These are phyloP conservation scores for Heliconius ismenius DNA, from an alignment of 2,888 invertebrate genomes.

Conservation along the genomic window DNA sequence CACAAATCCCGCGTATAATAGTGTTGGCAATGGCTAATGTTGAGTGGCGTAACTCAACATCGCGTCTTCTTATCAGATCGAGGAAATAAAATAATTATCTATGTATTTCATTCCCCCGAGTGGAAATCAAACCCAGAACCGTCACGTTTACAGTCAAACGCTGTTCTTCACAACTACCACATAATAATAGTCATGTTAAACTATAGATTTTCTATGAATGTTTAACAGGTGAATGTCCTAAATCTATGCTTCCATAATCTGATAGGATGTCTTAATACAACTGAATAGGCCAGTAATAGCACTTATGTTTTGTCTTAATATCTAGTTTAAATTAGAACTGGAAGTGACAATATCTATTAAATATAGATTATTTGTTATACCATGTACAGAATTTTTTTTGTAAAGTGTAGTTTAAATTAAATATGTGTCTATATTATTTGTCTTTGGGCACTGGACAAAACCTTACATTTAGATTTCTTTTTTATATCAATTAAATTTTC, in stretches of 20 bases:
- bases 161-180: not conserved
- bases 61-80: not conserved
- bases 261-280: not conserved
- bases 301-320: not conserved
- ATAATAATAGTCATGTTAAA: not conserved
- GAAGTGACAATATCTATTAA: not conserved
- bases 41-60: not conserved
- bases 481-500: not conserved
- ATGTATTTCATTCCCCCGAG: no score
- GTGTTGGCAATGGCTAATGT: not conserved
- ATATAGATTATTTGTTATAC: not conserved
- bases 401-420: not conserved
- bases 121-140: not conserved
- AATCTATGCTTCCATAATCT: not conserved
- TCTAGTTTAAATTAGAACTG: not conserved
- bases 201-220: not conserved
- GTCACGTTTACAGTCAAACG: not conserved
- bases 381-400: not conserved
- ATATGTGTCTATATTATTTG: not conserved
- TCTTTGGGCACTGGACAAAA: not conserved
- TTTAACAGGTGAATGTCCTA: not conserved
- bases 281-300: not conserved
- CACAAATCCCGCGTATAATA: no score
- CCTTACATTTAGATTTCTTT: no score
- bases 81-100: not conserved